Conservation (phyloP, 2,888 invertebrate species). For the Caenorhabditis angaria region DNA sequence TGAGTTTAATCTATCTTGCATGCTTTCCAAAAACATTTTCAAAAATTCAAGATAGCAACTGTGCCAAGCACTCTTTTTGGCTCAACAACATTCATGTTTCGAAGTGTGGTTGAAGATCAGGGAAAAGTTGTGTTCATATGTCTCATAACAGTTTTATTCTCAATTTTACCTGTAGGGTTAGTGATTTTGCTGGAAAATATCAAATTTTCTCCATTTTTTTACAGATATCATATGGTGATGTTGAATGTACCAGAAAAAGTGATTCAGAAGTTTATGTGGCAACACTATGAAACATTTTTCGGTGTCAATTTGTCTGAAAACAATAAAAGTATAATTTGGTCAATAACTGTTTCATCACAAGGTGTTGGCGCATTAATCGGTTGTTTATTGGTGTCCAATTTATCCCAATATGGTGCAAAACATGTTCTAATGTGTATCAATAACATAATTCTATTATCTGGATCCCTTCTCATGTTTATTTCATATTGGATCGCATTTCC, state of each 20-base stretch:
- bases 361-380: slow-evolving; percentile 63
- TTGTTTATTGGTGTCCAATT: slow-evolving; percentile 48
- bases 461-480: slow-evolving; percentile 35
- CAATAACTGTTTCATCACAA: slow-evolving; percentile 58
- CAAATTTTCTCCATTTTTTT: slow-evolving; percentile 11
- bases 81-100: slow-evolving; percentile 24
- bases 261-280: slow-evolving; percentile 47
- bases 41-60: background rate
- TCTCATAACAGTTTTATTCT: slow-evolving; percentile 39
- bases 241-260: slow-evolving; percentile 63
- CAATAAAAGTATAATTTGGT: slow-evolving; percentile 53
- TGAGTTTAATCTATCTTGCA: background rate
- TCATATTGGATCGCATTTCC: slow-evolving; percentile 48
- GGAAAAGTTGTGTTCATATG: slow-evolving; percentile 54
- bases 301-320: slow-evolving; percentile 28
- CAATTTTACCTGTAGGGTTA: slow-evolving; percentile 54
- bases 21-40: background rate
- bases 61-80: slow-evolving; percentile 37
- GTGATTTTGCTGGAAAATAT: background rate
- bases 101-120: slow-evolving; percentile 47
- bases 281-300: slow-evolving; percentile 39
- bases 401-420: slow-evolving; percentile 51
- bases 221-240: slow-evolving; percentile 64
- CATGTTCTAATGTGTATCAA: slow-evolving; percentile 45
- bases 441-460: slow-evolving; percentile 39